Conservation (phyloP, 2,113 vertebrate species). For the Phaethon lepturus region DNA sequence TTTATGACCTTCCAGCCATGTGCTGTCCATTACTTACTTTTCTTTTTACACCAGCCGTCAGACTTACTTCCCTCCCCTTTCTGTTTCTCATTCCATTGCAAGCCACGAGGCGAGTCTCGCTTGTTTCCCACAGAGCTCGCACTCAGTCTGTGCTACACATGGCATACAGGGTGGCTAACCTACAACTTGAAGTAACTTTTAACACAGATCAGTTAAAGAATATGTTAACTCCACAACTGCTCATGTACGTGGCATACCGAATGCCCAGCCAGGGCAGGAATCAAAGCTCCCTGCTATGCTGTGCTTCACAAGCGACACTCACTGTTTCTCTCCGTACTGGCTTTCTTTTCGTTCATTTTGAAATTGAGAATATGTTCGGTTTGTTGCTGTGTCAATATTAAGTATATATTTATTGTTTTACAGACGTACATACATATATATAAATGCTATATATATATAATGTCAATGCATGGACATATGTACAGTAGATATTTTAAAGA, state of each 20-base stretch:
- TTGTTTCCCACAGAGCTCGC: neutral
- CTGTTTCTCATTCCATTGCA: neutral
- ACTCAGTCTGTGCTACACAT: neutral
- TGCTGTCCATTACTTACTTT: neutral
- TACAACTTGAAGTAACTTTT: neutral
- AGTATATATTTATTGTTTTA: conserved; percentile 86
- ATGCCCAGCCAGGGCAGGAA: conserved; percentile 20
- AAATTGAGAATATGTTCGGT: conserved; percentile 67
- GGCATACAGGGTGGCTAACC: neutral
- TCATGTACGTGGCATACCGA: neutral
- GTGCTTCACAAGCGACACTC: conserved; percentile 29
- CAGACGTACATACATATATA: conserved; percentile 77
- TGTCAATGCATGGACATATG: conserved; percentile 85
- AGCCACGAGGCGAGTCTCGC: neutral
- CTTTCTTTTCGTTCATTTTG: conserved; percentile 50
- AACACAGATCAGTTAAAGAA: neutral
- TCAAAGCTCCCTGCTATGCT: conserved; percentile 27
- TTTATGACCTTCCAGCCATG: conserved; percentile 11
- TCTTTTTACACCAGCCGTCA: neutral
- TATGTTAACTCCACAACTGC: neutral
- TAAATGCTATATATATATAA: conserved; percentile 76
- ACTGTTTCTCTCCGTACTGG: conserved; percentile 35
- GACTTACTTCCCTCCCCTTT: neutral
- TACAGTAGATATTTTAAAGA: conserved; percentile 85
- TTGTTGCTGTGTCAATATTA: conserved; percentile 76